phyloP scores from a whole-genome alignment of 2,888 invertebrate species.

The Pharmacophagus antenor region DNA sequence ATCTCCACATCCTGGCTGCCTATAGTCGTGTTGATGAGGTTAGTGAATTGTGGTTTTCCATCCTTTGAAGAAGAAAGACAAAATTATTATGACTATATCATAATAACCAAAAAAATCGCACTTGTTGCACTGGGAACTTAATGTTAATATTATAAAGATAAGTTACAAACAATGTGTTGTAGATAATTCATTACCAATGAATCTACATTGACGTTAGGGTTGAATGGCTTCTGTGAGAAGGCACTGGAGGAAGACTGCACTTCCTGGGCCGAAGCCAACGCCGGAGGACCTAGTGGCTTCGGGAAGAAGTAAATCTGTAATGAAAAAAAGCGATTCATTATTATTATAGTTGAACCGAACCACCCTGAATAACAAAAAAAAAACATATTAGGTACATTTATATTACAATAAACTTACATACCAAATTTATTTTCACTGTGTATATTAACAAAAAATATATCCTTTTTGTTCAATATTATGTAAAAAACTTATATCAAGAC shows the following conservation, averaged over 20 bases:
- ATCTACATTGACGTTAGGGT: slow-evolving; percentile 54
- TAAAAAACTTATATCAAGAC: too few relatives aligned
- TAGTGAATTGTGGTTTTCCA: slow-evolving; percentile 81
- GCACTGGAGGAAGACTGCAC: slow-evolving; percentile 53
- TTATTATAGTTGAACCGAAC: too few relatives aligned
- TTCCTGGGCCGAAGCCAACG: slow-evolving; percentile 63
- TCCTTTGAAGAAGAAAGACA: slow-evolving; percentile 50
- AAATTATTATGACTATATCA: too few relatives aligned
- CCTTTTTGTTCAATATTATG: too few relatives aligned
- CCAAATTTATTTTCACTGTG: too few relatives aligned
- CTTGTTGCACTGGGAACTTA: too few relatives aligned
- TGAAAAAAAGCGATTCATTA: slow-evolving; percentile 19
- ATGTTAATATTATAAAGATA: too few relatives aligned
- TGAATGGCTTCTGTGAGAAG: slow-evolving; percentile 65
- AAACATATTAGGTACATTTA: too few relatives aligned
- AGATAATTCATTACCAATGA: slow-evolving; percentile 50
- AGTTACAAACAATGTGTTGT: too few relatives aligned
- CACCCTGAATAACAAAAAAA: background rate
- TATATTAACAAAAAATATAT: too few relatives aligned
- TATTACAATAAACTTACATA: too few relatives aligned
- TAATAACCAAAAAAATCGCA: too few relatives aligned
- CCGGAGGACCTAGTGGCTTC: slow-evolving; percentile 66
- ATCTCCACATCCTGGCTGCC: slow-evolving; percentile 82
- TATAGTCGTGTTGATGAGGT: slow-evolving; percentile 78
- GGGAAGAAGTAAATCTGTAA: slow-evolving; percentile 71